Evolutionary conservation across 2,888 invertebrate species (phyloP).

Genomic region (Nemapogon koenigi): DNA sequence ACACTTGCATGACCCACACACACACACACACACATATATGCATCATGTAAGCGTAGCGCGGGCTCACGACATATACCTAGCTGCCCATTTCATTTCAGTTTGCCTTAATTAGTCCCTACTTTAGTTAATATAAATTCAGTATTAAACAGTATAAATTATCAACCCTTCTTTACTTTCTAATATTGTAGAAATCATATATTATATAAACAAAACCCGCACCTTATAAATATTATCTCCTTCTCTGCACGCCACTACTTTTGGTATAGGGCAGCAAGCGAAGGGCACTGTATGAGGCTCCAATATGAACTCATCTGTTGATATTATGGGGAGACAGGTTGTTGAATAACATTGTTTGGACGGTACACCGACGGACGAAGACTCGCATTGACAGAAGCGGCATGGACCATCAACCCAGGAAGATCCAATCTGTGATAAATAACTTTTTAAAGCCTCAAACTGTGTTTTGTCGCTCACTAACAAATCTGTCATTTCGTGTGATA

Average conservation of each 20-base stretch:
- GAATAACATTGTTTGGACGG: slow-evolving; percentile 42
- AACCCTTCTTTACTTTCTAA: no score
- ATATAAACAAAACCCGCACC: slow-evolving; percentile 26
- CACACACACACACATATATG: no score
- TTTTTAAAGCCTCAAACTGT: no score
- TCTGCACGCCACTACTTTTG: slow-evolving; percentile 66
- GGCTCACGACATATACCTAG: no score
- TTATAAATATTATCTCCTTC: slow-evolving; percentile 47
- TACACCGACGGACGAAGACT: slow-evolving; percentile 26
- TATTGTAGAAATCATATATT: not conserved
- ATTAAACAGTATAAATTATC: no score
- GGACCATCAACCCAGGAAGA: slow-evolving; percentile 75
- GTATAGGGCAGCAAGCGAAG: slow-evolving; percentile 70
- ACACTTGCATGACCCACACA: no score
- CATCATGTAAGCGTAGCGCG: no score
- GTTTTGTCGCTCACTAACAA: no score
- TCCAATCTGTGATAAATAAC: slow-evolving; percentile 39
- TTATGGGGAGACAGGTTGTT: slow-evolving; percentile 53
- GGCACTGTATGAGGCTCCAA: slow-evolving; percentile 56
- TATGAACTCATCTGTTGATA: slow-evolving; percentile 60
- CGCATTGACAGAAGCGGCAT: slow-evolving; percentile 71
- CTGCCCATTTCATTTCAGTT: no score
- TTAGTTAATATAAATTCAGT: no score
- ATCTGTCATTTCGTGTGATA: no score
- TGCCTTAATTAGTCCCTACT: no score